These are phyloP conservation scores for Pseudois nayaur DNA, from an alignment of 2,113 vertebrate genomes.

Conservation along the genomic window DNA sequence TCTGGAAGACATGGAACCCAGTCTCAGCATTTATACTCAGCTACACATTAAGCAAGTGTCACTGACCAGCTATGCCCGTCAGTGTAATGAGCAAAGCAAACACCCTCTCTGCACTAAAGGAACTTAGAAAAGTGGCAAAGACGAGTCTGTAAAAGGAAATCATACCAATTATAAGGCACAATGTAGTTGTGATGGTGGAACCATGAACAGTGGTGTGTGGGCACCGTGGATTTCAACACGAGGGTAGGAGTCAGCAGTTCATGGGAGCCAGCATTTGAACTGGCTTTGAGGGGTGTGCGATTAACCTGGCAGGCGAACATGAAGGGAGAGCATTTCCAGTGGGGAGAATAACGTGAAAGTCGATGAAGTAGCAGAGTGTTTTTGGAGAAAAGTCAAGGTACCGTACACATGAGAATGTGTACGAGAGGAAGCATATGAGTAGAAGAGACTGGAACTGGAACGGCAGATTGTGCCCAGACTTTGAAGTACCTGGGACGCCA, in stretches of 20 bases:
- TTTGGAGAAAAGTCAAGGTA: no score
- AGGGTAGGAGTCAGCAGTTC: background rate
- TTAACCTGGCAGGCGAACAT: no score
- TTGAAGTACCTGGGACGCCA: background rate
- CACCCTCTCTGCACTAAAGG: background rate
- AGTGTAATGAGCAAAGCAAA: background rate
- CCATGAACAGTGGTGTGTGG: rapidly evolving
- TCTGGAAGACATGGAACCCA: background rate
- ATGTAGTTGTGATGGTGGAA: background rate
- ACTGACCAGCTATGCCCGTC: background rate
- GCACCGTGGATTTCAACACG: background rate
- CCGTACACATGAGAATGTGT: no score
- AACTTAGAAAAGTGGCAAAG: background rate
- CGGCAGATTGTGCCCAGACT: background rate
- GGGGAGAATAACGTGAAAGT: background rate
- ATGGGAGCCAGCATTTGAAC: background rate
- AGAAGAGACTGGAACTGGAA: background rate
- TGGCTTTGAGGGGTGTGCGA: background rate
- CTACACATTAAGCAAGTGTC: background rate
- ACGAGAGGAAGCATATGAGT: background rate
- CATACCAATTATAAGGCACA: background rate
- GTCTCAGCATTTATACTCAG: background rate
- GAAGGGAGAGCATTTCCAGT: background rate
- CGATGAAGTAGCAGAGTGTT: background rate
- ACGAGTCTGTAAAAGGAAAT: background rate